phyloP scores from a whole-genome alignment of 2,113 vertebrate genomes.

The Echinops telfairi region DNA sequence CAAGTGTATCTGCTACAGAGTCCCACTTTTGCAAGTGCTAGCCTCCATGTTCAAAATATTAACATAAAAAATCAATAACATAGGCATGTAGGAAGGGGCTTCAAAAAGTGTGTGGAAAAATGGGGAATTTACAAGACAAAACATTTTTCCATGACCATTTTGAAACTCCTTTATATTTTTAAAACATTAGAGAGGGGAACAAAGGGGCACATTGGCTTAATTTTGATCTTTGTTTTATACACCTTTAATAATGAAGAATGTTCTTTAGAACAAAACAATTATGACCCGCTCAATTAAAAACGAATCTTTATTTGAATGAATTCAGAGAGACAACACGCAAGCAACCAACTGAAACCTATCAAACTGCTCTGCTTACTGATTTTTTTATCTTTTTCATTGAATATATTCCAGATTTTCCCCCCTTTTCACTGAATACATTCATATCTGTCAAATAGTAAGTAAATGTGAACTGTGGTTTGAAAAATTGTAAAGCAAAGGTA shows the following conservation, averaged over 20 bases:
- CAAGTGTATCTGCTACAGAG: not conserved
- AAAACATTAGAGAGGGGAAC: no score
- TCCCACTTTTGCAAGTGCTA: conserved; percentile 7
- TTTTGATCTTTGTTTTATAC: no score
- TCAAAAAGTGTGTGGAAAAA: not conserved
- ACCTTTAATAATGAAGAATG: conserved; percentile 61
- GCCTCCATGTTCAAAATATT: not conserved
- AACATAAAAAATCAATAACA: conserved; percentile 3
- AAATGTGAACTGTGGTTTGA: not conserved
- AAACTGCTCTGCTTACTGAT: conserved; percentile 5
- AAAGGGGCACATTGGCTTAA: no score
- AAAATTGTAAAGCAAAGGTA: conserved; percentile 17
- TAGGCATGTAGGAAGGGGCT: not conserved
- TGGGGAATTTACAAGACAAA: not conserved
- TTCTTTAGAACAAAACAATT: conserved; percentile 55
- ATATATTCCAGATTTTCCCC: not conserved
- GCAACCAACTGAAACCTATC: not conserved
- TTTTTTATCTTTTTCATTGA: no score
- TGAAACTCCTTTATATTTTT: no score
- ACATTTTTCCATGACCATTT: no score
- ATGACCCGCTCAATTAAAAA: conserved; percentile 12
- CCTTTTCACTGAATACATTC: not conserved
- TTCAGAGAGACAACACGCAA: conserved; percentile 26
- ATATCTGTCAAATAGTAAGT: conserved; percentile 34
- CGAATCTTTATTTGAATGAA: conserved; percentile 49